Conservation (phyloP, 2,888 invertebrate species). For the Vesta saturnalis region DNA sequence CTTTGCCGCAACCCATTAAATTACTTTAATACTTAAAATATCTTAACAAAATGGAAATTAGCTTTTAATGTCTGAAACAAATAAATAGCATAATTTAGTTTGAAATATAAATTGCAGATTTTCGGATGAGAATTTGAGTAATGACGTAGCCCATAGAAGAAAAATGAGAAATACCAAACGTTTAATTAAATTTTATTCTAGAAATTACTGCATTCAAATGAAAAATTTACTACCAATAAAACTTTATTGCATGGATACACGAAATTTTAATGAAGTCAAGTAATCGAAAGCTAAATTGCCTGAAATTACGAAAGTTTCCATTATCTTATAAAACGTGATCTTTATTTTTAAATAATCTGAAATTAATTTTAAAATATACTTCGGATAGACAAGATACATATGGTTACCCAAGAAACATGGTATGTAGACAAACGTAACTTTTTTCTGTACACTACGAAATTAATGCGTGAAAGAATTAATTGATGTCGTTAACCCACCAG, state of each 20-base stretch:
- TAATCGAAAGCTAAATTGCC: background rate
- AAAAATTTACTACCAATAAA: slow-evolving; percentile 1
- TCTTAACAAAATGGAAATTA: background rate
- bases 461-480: too few relatives aligned
- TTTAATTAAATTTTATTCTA: slow-evolving; percentile 1
- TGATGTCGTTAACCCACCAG: too few relatives aligned
- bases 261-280: background rate
- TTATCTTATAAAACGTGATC: background rate
- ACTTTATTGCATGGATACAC: background rate
- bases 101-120: background rate
- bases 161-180: background rate
- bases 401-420: too few relatives aligned
- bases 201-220: slow-evolving; percentile 1
- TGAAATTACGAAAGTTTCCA: background rate
- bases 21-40: background rate
- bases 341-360: background rate
- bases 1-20: background rate
- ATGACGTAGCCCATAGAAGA: background rate
- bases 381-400: too few relatives aligned
- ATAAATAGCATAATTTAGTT: background rate
- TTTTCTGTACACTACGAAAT: too few relatives aligned
- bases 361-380: too few relatives aligned
- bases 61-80: background rate
- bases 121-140: background rate
- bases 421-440: too few relatives aligned